Conservation (phyloP, 2,113 vertebrate species). For the Bufo gargarizans region DNA sequence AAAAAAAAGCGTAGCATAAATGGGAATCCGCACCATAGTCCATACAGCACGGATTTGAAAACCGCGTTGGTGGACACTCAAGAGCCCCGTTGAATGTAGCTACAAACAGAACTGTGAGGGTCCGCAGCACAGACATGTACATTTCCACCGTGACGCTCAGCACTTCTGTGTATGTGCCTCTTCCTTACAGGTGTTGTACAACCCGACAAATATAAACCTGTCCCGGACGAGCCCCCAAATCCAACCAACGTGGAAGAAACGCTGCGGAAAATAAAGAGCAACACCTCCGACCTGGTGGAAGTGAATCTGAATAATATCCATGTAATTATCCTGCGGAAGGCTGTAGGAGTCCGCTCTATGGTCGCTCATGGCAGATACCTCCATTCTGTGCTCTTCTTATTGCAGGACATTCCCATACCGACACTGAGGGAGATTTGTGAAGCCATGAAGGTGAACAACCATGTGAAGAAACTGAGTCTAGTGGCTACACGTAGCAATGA, state of each 20-base stretch:
- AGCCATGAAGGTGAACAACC: constrained; percentile 87
- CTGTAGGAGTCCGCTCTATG: too few species aligned
- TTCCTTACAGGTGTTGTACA: constrained; percentile 88
- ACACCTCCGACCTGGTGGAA: constrained; percentile 81
- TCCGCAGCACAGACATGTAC: too few species aligned
- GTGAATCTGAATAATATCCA: constrained; percentile 98
- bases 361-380: neutral
- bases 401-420: constrained; percentile 88
- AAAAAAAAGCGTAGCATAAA: too few species aligned
- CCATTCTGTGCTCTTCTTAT: neutral
- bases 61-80: too few species aligned
- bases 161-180: neutral
- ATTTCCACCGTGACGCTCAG: too few species aligned
- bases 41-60: too few species aligned
- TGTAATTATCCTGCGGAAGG: constrained; percentile 67
- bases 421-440: constrained; percentile 86
- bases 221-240: constrained; percentile 91
- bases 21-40: too few species aligned
- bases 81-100: too few species aligned
- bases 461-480: constrained; percentile 85
- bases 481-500: constrained; percentile 93
- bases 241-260: constrained; percentile 91
- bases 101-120: too few species aligned
- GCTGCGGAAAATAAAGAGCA: constrained; percentile 79
- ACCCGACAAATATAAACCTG: constrained; percentile 86